Evolutionary conservation across 2,113 vertebrate species (phyloP), one percentile per base, ranked within the genome.

Genomic region (Sisor rabdophorus): DNA sequence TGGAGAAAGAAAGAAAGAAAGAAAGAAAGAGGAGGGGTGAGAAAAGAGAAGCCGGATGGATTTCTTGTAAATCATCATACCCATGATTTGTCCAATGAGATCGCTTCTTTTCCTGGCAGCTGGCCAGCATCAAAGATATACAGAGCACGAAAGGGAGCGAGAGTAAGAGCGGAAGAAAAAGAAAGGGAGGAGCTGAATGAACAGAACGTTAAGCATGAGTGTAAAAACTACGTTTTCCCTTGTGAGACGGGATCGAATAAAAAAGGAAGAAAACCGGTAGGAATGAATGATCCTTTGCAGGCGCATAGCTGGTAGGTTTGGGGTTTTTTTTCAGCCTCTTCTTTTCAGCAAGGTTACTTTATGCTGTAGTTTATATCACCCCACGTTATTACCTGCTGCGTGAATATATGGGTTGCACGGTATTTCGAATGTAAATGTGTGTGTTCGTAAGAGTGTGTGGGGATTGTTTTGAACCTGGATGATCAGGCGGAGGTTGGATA

Each of bases 21-120:
- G 67, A 15, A 11, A 68, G 61, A 65, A 11, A 48, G 67, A 74
- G 76, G 72, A 64, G 78, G 78, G 73, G 69, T 84, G 64, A 81
- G 84, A 32, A 86, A 84, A 87, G 89, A 90, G 91, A 81, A 77
- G 65, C 83, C 84, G 88, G 86, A 87, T 87, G 86, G 83, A 85
- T 89, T 93, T 93, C 91, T 91, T 85, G 89, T 91, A 92, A 92
- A 87, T 89, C 85, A 85, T 91, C 91, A 86, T 88, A 82, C 83
- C 70, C 40, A 44, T 36, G 32, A 72, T 67, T 83, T 64, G 75
- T 78, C 80, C 83, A 81, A 87, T 86, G 73, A 80, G 65, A 78
- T 59, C 85, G 84, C 84, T 82, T 80, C 85, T 60, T 76, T 24
- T 1, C 7, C 47, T 90, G 89, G 85, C 87, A 40, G 44, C 32